phyloP scores from a whole-genome alignment of 1,140 invertebrate genomes.

The Augochlora pura region DNA sequence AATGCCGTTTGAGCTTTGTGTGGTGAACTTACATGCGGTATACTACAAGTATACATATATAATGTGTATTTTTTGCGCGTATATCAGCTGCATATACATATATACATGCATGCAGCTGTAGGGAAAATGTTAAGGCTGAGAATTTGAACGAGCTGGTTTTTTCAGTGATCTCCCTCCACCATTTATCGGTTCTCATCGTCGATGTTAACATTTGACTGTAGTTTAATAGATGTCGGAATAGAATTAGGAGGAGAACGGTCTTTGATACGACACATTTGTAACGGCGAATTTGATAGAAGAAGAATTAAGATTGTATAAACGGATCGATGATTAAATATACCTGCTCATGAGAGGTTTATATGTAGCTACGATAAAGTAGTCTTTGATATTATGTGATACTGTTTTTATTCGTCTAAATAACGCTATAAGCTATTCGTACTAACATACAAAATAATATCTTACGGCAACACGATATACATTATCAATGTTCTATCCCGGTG shows the following conservation, averaged over 20 bases:
- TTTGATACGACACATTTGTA: conserved; percentile 35
- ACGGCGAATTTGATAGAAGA: conserved; percentile 27
- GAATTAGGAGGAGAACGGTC: conserved; percentile 20
- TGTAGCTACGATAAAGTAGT: conserved; percentile 2
- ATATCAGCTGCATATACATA: background rate
- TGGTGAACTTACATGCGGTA: background rate
- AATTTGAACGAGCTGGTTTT: conserved; percentile 32
- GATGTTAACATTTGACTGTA: background rate
- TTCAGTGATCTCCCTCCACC: conserved; percentile 10
- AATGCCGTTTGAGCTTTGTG: background rate
- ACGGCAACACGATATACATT: background rate
- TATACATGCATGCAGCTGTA: background rate
- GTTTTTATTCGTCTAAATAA: conserved; percentile 23
- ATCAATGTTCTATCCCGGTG: conserved; percentile 4
- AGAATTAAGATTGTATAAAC: conserved; percentile 19
- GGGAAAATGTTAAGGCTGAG: conserved; percentile 26
- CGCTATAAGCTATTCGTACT: conserved; percentile 8
- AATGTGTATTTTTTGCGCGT: background rate
- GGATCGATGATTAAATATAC: conserved; percentile 9
- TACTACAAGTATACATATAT: too few species aligned
- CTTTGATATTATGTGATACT: conserved; percentile 33
- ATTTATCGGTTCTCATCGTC: background rate
- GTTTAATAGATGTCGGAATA: background rate
- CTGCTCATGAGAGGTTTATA: conserved; percentile 20
- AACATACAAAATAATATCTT: background rate